Conservation (phyloP, 2,888 invertebrate genomes). For the Brenthis hecate region DNA sequence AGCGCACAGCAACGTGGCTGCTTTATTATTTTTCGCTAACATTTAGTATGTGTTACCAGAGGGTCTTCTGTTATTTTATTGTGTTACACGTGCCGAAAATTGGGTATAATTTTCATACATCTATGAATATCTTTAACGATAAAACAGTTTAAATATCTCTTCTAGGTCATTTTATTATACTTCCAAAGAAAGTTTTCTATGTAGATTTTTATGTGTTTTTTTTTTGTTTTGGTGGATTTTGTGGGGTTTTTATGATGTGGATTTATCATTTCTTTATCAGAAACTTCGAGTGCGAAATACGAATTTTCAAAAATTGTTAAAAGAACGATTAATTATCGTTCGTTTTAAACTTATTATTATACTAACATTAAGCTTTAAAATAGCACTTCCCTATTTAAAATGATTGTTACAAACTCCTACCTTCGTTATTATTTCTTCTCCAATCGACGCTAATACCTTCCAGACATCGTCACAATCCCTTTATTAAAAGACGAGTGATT, state of each 20-base stretch:
- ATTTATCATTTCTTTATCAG: background rate
- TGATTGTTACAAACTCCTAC: slow-evolving; percentile 19
- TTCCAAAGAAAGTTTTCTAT: background rate
- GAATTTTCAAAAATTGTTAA: too few species aligned
- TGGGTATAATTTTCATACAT: background rate
- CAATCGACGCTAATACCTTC: slow-evolving; percentile 35
- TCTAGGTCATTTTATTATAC: background rate
- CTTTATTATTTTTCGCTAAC: too few species aligned
- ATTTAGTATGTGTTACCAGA: too few species aligned
- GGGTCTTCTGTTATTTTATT: too few species aligned
- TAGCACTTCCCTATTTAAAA: slow-evolving; percentile 20
- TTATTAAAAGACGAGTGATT: slow-evolving; percentile 34
- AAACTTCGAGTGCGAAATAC: background rate
- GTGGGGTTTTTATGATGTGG: background rate
- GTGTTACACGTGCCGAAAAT: too few species aligned
- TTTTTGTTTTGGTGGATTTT: slow-evolving; percentile 3
- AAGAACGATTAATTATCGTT: too few species aligned
- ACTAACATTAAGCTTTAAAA: background rate
- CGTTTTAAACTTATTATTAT: too few species aligned
- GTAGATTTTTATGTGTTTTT: background rate
- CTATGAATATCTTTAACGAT: background rate
- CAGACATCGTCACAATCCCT: slow-evolving; percentile 33
- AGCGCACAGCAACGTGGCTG: too few species aligned
- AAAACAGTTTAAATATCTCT: background rate
- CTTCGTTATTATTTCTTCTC: slow-evolving; percentile 33